Conservation (phyloP, 2,888 invertebrate species). For the Osedax fenrisi region DNA sequence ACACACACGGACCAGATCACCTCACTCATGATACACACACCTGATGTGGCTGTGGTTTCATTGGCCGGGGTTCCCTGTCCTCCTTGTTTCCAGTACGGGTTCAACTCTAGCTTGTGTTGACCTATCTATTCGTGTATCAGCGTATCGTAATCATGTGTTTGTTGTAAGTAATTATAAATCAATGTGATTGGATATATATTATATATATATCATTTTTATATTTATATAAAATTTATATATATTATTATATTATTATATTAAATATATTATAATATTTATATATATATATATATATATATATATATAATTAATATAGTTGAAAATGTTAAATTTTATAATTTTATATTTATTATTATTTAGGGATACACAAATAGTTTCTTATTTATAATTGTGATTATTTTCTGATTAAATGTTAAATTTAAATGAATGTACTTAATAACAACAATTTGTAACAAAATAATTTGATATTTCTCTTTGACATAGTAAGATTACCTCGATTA, state of each 20-base stretch:
- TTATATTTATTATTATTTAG: too few species aligned
- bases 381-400: too few species aligned
- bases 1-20: too few species aligned
- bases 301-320: too few species aligned
- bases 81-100: conserved; percentile 82
- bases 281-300: too few species aligned
- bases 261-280: too few species aligned
- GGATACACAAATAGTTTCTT: too few species aligned
- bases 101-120: conserved; percentile 66
- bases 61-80: conserved; percentile 75
- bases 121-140: conserved; percentile 53
- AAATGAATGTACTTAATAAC: too few species aligned
- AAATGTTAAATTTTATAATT: too few species aligned
- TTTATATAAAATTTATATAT: neutral
- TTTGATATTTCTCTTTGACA: neutral
- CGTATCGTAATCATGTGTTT: neutral
- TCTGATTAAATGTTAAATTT: too few species aligned
- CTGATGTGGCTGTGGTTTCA: neutral
- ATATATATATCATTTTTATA: too few species aligned
- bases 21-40: too few species aligned
- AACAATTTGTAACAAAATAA: neutral
- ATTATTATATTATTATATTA: neutral
- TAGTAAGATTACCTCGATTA: neutral
- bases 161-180: neutral
- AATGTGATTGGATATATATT: neutral